Percentiles rank a stretch among this genome's conserved stretches.
Evolutionary conservation across 2,888 invertebrate species (phyloP).

Genomic region (Lepidocyrtinus sp.): DNA sequence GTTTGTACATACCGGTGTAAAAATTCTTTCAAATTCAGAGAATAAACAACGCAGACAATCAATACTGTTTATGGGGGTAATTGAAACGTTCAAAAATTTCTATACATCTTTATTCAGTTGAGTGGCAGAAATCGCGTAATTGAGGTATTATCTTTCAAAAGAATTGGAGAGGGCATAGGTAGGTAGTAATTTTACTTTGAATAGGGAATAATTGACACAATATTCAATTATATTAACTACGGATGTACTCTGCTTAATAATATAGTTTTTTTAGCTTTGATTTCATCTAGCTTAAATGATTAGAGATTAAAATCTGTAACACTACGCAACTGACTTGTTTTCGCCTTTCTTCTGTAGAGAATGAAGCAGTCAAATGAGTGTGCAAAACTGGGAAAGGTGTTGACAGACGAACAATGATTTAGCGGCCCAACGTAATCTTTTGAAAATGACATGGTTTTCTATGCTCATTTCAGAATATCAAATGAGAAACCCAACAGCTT

Average conservation of each 20-base stretch:
- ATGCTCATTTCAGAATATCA: neutral
- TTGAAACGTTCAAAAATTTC: neutral
- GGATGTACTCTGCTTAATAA: neutral
- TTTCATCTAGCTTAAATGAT: neutral
- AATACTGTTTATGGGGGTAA: neutral
- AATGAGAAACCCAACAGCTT: neutral
- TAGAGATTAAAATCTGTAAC: neutral
- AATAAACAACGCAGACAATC: constrained; percentile 1
- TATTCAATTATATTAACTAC: neutral
- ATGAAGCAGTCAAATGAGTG: constrained; percentile 41
- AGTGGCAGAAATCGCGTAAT: neutral
- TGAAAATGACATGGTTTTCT: constrained; percentile 44
- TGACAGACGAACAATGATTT: constrained; percentile 54
- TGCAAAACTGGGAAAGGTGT: constrained; percentile 27
- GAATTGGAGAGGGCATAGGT: neutral
- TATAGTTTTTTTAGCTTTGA: neutral
- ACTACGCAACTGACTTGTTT: neutral
- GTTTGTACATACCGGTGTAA: neutral
- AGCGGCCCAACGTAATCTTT: constrained; percentile 26
- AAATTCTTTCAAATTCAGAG: neutral
- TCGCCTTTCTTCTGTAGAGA: constrained; percentile 9
- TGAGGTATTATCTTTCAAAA: neutral
- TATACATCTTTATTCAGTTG: neutral
- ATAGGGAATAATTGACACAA: neutral
- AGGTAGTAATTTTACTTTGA: neutral